These are phyloP conservation scores for Melanerpes formicivorus DNA, from an alignment of 2,113 vertebrate genomes.

Conservation along the genomic window DNA sequence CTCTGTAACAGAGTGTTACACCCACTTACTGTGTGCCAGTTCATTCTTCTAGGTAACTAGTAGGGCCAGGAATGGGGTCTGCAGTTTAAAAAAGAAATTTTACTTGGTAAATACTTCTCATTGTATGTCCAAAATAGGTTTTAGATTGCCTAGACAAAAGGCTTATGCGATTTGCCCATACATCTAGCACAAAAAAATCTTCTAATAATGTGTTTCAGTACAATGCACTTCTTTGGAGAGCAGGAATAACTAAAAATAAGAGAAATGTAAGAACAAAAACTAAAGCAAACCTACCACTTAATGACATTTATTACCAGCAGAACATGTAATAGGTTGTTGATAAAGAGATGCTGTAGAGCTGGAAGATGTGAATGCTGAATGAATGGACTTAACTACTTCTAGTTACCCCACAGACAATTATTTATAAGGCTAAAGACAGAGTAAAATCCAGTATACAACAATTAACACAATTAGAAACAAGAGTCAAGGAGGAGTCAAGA, in stretches of 20 bases:
- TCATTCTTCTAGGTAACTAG: conserved; percentile 39
- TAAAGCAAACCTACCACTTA: conserved; percentile 30
- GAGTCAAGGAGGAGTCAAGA: background rate
- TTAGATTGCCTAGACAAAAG: conserved; percentile 50
- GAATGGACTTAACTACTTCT: background rate
- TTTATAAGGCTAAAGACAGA: background rate
- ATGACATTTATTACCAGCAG: background rate
- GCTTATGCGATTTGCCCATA: background rate
- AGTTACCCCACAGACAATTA: background rate
- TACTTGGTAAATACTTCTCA: conserved; percentile 35
- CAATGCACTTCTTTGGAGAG: conserved; percentile 16
- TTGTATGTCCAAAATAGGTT: conserved; percentile 36
- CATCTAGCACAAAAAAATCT: conserved; percentile 28
- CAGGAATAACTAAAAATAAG: conserved; percentile 32
- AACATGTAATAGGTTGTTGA: background rate
- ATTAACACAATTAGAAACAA: background rate
- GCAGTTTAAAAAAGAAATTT: conserved; percentile 18
- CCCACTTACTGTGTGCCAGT: conserved; percentile 19
- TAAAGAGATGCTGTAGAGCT: background rate
- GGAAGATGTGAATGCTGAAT: background rate
- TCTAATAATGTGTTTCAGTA: conserved; percentile 17
- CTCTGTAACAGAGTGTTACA: conserved; percentile 10
- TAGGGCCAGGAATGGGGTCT: conserved; percentile 17
- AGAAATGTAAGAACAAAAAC: background rate
- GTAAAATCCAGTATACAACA: background rate